phyloP scores from a whole-genome alignment of 2,888 invertebrate species.

The Drosophila neonasuta region DNA sequence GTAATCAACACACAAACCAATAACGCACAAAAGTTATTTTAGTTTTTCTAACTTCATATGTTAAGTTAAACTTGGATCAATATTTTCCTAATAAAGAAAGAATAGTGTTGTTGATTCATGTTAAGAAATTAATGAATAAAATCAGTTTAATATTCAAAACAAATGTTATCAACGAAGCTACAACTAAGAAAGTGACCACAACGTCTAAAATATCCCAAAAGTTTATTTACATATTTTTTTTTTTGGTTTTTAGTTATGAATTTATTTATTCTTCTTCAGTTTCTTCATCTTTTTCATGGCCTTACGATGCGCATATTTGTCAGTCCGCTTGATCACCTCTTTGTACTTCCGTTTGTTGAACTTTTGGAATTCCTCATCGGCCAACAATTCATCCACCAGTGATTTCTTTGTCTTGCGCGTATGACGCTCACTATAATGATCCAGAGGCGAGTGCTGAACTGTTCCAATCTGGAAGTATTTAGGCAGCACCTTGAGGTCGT shows the following conservation, averaged over 20 bases:
- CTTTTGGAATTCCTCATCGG: constrained; percentile 92
- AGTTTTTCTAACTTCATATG: too few relatives aligned
- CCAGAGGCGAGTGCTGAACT: constrained; percentile 92
- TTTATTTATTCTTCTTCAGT: constrained; percentile 79
- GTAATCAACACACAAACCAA: too few relatives aligned
- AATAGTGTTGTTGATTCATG: not conserved
- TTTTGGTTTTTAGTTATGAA: constrained; percentile 20
- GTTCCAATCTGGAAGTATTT: constrained; percentile 96
- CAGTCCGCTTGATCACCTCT: constrained; percentile 87
- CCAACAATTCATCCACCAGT: constrained; percentile 95
- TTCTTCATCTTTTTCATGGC: constrained; percentile 89
- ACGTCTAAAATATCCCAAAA: not conserved
- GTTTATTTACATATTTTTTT: not conserved
- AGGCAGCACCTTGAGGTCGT: constrained; percentile 92
- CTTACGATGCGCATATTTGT: constrained; percentile 87
- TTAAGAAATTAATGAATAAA: not conserved
- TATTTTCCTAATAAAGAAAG: not conserved
- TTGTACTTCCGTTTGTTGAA: constrained; percentile 91
- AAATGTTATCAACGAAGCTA: not conserved
- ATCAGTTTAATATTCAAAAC: not conserved
- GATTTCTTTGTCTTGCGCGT: constrained; percentile 94
- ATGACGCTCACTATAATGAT: constrained; percentile 92
- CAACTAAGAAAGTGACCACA: not conserved
- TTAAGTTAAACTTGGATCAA: too few relatives aligned
- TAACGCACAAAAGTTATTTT: too few relatives aligned